Percentiles rank a stretch among this genome's conserved stretches.
Evolutionary conservation across 1,140 invertebrate species (phyloP).

Genomic region (Leptopilina clavipes): DNA sequence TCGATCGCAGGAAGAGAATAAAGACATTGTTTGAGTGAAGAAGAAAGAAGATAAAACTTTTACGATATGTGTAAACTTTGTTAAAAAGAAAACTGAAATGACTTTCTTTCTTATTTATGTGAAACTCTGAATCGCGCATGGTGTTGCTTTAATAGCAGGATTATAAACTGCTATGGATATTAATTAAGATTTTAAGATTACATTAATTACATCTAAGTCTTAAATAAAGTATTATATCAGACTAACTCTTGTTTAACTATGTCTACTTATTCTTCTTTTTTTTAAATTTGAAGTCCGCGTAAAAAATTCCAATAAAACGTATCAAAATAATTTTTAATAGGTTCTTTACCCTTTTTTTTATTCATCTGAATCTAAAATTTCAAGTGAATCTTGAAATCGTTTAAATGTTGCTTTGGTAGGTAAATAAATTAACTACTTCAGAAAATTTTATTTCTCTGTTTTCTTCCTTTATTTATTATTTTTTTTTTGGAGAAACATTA

Average conservation of each 20-base stretch:
- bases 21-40: slow-evolving; percentile 18
- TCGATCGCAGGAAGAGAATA: slow-evolving; percentile 26
- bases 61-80: slow-evolving; percentile 12
- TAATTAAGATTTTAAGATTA: neutral
- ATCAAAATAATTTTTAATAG: too few species aligned
- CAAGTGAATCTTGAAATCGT: too few species aligned
- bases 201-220: slow-evolving; percentile 23
- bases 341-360: too few species aligned
- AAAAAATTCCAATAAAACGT: too few species aligned
- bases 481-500: too few species aligned
- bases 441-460: too few species aligned
- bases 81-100: neutral
- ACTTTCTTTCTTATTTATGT: slow-evolving; percentile 21
- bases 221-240: slow-evolving; percentile 23
- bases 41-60: neutral
- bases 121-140: slow-evolving; percentile 3
- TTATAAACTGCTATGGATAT: neutral
- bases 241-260: neutral
- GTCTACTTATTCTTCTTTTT: too few species aligned
- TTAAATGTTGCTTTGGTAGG: too few species aligned
- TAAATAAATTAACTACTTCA: too few species aligned
- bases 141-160: neutral
- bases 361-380: too few species aligned
- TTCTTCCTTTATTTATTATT: too few species aligned
- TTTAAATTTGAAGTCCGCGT: too few species aligned